These are phyloP conservation scores for Babyrousa celebensis DNA, from an alignment of 2,797 vertebrate species.

Conservation along the genomic window DNA sequence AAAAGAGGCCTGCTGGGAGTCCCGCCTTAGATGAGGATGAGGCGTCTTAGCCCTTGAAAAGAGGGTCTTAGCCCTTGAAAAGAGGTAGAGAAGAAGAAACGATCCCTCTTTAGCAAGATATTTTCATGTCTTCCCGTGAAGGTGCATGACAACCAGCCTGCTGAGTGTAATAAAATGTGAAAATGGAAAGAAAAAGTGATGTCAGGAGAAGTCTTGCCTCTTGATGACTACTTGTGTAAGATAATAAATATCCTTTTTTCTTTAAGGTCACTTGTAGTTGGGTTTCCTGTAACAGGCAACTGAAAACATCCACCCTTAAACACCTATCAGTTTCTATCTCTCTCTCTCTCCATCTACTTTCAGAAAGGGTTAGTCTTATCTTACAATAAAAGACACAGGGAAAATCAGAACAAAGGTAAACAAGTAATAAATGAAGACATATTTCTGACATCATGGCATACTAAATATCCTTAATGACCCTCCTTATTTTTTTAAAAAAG, in stretches of 20 bases:
- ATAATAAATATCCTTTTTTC: constrained; percentile 20
- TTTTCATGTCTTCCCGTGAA: constrained; percentile 11
- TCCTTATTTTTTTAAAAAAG: constrained; percentile 18
- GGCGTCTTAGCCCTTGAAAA: neutral
- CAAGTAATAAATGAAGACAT: constrained; percentile 1
- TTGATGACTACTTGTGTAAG: neutral
- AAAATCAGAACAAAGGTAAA: neutral
- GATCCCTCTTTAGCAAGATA: neutral
- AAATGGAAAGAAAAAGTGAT: constrained; percentile 34
- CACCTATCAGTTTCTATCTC: neutral
- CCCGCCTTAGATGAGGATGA: neutral
- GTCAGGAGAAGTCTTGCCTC: neutral
- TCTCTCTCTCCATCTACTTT: neutral
- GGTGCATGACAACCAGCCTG: neutral
- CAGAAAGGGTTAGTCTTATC: neutral
- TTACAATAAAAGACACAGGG: constrained; percentile 4
- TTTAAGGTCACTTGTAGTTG: constrained; percentile 5
- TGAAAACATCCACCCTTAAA: constrained; percentile 43
- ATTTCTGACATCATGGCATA: neutral
- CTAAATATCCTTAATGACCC: neutral
- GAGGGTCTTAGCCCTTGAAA: neutral
- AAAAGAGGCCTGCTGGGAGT: neutral
- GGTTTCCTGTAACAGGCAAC: neutral
- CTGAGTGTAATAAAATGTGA: constrained; percentile 21
- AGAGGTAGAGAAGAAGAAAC: neutral